phyloP scores from a whole-genome alignment of 1,140 invertebrate genomes.

The Campoletis sonorensis region DNA sequence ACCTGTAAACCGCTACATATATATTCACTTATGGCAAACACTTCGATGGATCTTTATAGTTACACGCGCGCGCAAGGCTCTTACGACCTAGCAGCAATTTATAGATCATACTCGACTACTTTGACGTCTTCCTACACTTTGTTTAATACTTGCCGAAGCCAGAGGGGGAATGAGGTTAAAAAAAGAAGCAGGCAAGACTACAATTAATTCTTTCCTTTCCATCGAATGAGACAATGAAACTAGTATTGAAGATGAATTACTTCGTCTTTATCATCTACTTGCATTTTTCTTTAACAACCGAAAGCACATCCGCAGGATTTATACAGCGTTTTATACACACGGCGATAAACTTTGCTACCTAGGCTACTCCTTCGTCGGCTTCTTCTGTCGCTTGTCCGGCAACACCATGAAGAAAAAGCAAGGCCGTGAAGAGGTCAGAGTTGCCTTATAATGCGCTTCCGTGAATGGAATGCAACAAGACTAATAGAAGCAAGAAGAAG shows the following conservation, averaged over 20 bases:
- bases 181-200: no score
- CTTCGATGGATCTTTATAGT: conserved; percentile 28
- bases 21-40: neutral
- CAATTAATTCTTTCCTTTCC: no score
- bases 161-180: neutral
- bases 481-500: conserved; percentile 36
- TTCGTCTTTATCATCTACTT: no score
- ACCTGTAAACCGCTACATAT: neutral
- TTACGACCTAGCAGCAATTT: neutral
- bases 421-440: conserved; percentile 53
- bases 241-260: no score
- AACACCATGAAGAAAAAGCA: conserved; percentile 37
- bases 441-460: conserved; percentile 36
- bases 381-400: neutral
- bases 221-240: no score
- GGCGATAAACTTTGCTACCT: neutral
- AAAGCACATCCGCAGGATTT: neutral
- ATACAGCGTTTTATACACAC: conserved; percentile 1
- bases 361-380: neutral
- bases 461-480: conserved; percentile 46
- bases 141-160: neutral
- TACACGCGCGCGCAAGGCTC: neutral
- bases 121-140: conserved; percentile 6
- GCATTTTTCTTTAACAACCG: neutral
- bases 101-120: conserved; percentile 25